Evolutionary conservation across 2,888 invertebrate genomes (phyloP).

Genomic region (Caenorhabditis becei): DNA sequence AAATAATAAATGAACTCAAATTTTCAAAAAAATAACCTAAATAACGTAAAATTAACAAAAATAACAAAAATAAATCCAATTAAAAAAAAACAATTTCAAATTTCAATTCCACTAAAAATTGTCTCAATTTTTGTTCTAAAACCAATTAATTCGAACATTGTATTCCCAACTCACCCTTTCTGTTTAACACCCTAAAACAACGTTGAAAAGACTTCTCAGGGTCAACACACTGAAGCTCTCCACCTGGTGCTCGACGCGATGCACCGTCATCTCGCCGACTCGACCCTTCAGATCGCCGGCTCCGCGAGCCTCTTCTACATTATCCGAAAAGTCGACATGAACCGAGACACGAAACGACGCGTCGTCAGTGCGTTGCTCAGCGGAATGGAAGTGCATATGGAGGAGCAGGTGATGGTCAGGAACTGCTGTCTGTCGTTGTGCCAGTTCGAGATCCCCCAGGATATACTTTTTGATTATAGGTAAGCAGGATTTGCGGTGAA

Average conservation of each 20-base stretch:
- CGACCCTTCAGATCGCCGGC: constrained; percentile 90
- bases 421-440: constrained; percentile 96
- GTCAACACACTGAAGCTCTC: constrained; percentile 77
- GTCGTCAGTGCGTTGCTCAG: constrained; percentile 77
- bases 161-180: too few relatives aligned
- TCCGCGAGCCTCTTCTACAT: constrained; percentile 76
- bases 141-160: too few relatives aligned
- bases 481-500: constrained; percentile 14
- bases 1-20: too few relatives aligned
- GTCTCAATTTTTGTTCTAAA: too few relatives aligned
- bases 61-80: too few relatives aligned
- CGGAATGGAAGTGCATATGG: constrained; percentile 80
- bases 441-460: constrained; percentile 94
- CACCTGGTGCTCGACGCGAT: constrained; percentile 90
- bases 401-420: constrained; percentile 88
- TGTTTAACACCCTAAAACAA: too few relatives aligned
- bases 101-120: too few relatives aligned
- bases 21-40: too few relatives aligned
- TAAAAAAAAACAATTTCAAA: too few relatives aligned
- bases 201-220: constrained; percentile 61
- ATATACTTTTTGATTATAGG: constrained; percentile 85
- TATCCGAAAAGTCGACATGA: constrained; percentile 77
- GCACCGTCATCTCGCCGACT: constrained; percentile 90
- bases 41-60: too few relatives aligned
- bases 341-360: constrained; percentile 75